Base-by-base conservation (phyloP, 1,140 invertebrate genomes). In the Palaemon carinicauda region DNA sequence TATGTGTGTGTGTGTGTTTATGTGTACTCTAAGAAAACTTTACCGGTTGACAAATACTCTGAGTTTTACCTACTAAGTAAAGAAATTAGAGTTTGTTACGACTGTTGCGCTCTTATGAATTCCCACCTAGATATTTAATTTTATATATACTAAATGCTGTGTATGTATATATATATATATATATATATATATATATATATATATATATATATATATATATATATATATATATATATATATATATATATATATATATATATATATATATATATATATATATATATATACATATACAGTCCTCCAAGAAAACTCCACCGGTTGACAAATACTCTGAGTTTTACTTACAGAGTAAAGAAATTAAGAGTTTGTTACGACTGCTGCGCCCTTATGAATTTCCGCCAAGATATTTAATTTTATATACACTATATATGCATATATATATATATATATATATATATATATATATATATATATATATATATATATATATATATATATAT, bases 141-240 rank as follows among this genome's bases (percentile, higher is more conserved):
- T 4, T 56, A 56, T 24, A 56, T 56, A 56, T n/a, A 56, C 4
- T n/a, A 56, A n/a, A n/a, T n/a, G n/a, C n/a, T n/a, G n/a, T n/a
- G n/a, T n/a, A n/a, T n/a, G n/a, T 4, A 41, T 41, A 7, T 41
- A 41, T 41, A 12, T 60, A 60, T 60, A 12, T 60, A 60, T 60
- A 12, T 60, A 60, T 12, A 65, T 21, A 65, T 65, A 65, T n/a
- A 65, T 65, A 65, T 65, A 65, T n/a, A 65, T 65, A 65, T n/a
- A 65, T 65, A 65, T n/a, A 65, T 65, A 65, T 65, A 65, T n/a
- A 65, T 65, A 65, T n/a, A 19, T 65, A n/a, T n/a, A 65, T 65
- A 65, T 65, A 65, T n/a, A 65, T n/a, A 65, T 27, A 65, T n/a
- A 65, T 27, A 65, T 65, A 65, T 65, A 65, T n/a, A 65, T 65